Conservation (phyloP, 2,888 invertebrate species). For the Dryocosmus kuriphilus region DNA sequence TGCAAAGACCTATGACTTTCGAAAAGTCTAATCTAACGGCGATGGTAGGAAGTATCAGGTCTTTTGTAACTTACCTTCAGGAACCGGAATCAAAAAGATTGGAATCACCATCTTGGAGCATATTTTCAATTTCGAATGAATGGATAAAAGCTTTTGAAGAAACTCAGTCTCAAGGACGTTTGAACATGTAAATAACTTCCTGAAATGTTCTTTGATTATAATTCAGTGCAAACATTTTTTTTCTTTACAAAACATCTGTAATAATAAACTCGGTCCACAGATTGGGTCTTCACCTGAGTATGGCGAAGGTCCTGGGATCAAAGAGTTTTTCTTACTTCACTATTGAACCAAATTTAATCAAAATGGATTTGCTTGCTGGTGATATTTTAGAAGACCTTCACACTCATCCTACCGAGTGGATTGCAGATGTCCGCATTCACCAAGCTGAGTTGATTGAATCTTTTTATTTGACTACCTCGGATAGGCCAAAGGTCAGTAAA, state of each 20-base stretch:
- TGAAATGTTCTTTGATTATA: background rate
- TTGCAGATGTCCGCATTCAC: constrained; percentile 63
- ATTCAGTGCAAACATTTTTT: background rate
- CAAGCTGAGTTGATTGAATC: constrained; percentile 66
- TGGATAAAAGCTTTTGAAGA: constrained; percentile 59
- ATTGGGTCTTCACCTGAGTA: constrained; percentile 67
- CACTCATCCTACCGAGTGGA: constrained; percentile 64
- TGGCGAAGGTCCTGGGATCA: constrained; percentile 63
- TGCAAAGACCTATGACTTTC: constrained; percentile 59
- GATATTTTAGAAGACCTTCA: constrained; percentile 62
- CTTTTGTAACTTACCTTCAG: constrained; percentile 62
- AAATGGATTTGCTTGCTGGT: constrained; percentile 66
- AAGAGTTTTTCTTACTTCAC: constrained; percentile 63
- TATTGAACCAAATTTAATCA: constrained; percentile 66
- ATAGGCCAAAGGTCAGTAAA: constrained; percentile 66
- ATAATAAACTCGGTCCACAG: constrained; percentile 50
- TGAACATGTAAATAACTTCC: constrained; percentile 50
- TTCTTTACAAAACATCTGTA: background rate
- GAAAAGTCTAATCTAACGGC: constrained; percentile 69
- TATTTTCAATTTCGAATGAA: constrained; percentile 54
- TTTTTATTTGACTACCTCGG: constrained; percentile 69
- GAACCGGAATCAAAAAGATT: constrained; percentile 50
- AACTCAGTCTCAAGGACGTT: constrained; percentile 49
- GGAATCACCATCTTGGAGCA: constrained; percentile 59
- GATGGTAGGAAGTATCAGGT: constrained; percentile 59